Conservation (phyloP, 2,888 invertebrate species). For the Noctua comes region DNA sequence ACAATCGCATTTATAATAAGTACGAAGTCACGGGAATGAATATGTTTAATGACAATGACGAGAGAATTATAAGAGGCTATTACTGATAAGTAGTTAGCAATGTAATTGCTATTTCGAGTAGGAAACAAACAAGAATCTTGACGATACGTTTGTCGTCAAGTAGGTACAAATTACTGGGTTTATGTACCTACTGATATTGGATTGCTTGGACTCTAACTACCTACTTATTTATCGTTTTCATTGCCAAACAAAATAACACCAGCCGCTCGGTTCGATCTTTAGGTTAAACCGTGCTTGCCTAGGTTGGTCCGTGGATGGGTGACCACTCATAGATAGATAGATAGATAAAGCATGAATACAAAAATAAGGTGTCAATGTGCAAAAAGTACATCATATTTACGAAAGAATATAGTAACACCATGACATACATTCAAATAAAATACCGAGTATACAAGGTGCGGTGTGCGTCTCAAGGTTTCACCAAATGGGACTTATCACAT, state of each 20-base stretch:
- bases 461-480: too few relatives aligned
- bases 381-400: too few relatives aligned
- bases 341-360: too few relatives aligned
- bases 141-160: not conserved
- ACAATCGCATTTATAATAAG: not conserved
- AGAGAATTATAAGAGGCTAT: not conserved
- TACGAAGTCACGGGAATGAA: not conserved
- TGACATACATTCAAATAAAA: too few relatives aligned
- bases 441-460: too few relatives aligned
- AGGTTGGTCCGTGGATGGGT: not conserved
- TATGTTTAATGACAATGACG: not conserved
- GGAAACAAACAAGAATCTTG: constrained; percentile 13
- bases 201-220: not conserved
- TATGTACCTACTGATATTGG: too few relatives aligned
- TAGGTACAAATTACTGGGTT: not conserved
- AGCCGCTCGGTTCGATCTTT: not conserved
- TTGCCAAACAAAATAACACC: not conserved
- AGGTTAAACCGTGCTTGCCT: not conserved
- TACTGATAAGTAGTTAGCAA: constrained; percentile 16
- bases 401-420: too few relatives aligned
- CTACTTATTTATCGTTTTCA: not conserved
- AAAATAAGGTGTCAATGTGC: too few relatives aligned
- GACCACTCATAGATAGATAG: too few relatives aligned
- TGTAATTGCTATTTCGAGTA: not conserved
- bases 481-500: too few relatives aligned